These are phyloP conservation scores for Myotis davidii DNA, from an alignment of 2,113 vertebrate genomes.

Conservation along the genomic window DNA sequence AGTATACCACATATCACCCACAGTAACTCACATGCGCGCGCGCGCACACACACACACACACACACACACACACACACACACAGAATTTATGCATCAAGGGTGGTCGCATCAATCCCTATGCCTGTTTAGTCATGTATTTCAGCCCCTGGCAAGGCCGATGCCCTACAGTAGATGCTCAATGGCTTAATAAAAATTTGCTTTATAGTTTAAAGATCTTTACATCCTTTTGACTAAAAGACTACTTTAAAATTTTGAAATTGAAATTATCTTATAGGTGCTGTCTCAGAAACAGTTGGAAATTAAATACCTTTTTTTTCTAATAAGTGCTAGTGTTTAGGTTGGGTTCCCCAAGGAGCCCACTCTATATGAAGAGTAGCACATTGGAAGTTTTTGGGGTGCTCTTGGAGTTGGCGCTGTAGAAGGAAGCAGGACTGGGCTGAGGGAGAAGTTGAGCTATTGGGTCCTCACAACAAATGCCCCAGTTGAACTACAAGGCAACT, in stretches of 20 bases:
- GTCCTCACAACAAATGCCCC: neutral
- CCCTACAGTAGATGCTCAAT: neutral
- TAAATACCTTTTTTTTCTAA: neutral
- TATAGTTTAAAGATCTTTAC: neutral
- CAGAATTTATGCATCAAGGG: neutral
- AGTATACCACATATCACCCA: neutral
- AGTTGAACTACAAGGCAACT: neutral
- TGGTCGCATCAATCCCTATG: neutral
- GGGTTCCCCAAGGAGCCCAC: neutral
- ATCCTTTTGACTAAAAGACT: neutral
- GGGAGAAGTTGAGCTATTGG: neutral
- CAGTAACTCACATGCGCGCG: neutral
- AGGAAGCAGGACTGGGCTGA: no score
- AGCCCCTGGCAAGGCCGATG: neutral
- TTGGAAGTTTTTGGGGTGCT: neutral
- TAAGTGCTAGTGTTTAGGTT: neutral
- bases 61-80: neutral
- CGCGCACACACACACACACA: no score
- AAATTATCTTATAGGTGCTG: neutral
- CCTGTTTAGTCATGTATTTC: neutral
- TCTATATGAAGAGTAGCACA: neutral
- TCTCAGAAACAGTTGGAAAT: neutral
- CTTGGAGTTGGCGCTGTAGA: rapidly evolving
- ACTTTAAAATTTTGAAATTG: constrained; percentile 21
- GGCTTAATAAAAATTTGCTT: neutral